Evolutionary conservation across 2,113 vertebrate genomes (phyloP), one percentile per base, ranked within the genome.

Genomic region (Anser cygnoides): DNA sequence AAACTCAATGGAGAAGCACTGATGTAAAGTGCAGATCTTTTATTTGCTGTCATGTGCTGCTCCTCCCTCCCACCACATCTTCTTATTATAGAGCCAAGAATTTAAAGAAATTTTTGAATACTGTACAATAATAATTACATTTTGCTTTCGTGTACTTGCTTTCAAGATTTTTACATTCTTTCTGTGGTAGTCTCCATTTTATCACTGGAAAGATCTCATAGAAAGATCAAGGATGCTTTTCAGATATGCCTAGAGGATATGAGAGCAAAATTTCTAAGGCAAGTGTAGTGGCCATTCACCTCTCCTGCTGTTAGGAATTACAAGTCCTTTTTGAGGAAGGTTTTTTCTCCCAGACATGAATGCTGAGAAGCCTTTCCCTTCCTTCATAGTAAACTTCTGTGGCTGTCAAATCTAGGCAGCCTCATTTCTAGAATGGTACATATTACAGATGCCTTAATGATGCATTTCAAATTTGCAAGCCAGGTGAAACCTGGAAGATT

Each of bases 251-350:
- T 67, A 31, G 49, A 84, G 54, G 35, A 41, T 76, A 10, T 54
- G 26, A 92, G 58, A 92, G 4, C 3, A 85, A 76, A 68, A 76
- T 68, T 63, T 87, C 23, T 76, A 3, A 89, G 43, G 39, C 22
- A 88, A 68, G 13, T 54, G 9, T 12, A 22, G 29, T 39, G 49
- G 43, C n/a, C 43, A 62, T 58, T 93, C 0, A 0, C 80, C 6
- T 68, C 9, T 31, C 61, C 8, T 75, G 25, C n/a, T 82, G 8
- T 37, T 57, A 72, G 37, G 31, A 74, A 75, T 65, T 37, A 4
- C 16, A 87, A 52, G 31, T n/a, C 3, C 25, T 72, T 76, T 90
- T 23, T 86, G 22, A 65, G 84, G 58, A 43, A 2, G 3, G 6
- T 46, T 93, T 92, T 90, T 14, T 41, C 49, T 73, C 41, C 10